These are phyloP conservation scores for Acrobasis repandana DNA, from an alignment of 2,888 invertebrate genomes.

Conservation along the genomic window DNA sequence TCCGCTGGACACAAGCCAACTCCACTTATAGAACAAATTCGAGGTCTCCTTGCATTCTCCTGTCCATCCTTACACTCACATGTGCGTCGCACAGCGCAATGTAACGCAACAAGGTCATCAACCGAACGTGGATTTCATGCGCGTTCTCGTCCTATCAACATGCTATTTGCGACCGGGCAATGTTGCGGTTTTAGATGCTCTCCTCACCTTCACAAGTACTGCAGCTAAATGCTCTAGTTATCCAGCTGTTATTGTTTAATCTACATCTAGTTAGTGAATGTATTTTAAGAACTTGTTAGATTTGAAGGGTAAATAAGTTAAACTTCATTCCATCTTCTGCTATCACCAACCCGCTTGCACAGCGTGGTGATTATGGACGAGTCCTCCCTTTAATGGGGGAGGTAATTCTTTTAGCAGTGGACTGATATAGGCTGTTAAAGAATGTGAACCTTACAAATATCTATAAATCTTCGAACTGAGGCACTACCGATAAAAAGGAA, in stretches of 20 bases:
- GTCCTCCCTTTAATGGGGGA: too few relatives aligned
- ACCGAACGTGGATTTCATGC: conserved; percentile 22
- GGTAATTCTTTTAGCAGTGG: too few relatives aligned
- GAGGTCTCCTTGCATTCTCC: conserved; percentile 44
- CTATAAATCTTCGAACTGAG: too few relatives aligned
- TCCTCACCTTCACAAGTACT: neutral
- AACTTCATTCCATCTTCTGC: too few relatives aligned
- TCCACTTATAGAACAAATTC: conserved; percentile 52
- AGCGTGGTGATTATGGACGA: too few relatives aligned
- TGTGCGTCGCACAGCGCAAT: conserved; percentile 11
- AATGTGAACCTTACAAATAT: too few relatives aligned
- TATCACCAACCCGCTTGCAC: too few relatives aligned
- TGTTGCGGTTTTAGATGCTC: neutral
- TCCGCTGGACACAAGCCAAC: conserved; percentile 59
- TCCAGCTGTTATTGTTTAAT: neutral
- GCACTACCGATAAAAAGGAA: neutral
- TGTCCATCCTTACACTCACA: conserved; percentile 23
- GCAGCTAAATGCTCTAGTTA: too few relatives aligned
- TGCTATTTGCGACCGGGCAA: conserved; percentile 10
- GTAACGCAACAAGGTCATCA: conserved; percentile 20
- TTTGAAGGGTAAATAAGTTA: neutral
- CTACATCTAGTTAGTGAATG: neutral
- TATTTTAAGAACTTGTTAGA: neutral
- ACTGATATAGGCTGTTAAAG: too few relatives aligned
- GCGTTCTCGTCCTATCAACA: conserved; percentile 22